Evolutionary conservation across 2,888 invertebrate genomes (phyloP).

Genomic region (Dasysyrphus tricinctus): DNA sequence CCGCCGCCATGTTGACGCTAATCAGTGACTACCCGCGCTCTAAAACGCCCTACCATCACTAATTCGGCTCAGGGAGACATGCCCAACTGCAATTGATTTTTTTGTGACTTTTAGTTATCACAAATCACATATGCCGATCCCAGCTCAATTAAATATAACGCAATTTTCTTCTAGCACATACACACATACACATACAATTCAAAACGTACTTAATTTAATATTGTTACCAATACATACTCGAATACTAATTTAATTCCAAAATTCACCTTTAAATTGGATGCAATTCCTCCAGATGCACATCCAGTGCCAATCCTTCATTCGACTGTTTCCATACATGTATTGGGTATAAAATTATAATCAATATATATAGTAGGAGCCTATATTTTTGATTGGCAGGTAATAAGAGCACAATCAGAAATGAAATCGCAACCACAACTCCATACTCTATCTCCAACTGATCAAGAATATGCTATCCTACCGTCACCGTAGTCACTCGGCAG

Average conservation of each 20-base stretch:
- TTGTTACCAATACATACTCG: too few species aligned
- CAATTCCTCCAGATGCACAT: conserved; percentile 33
- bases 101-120: too few species aligned
- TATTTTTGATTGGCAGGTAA: conserved; percentile 55
- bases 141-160: too few species aligned
- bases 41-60: too few species aligned
- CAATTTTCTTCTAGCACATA: too few species aligned
- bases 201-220: too few species aligned
- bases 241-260: background rate
- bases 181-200: too few species aligned
- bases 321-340: background rate
- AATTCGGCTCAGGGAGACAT: too few species aligned
- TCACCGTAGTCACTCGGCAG: background rate
- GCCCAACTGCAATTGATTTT: too few species aligned
- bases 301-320: conserved; percentile 5
- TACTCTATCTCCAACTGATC: conserved; percentile 20
- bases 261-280: background rate
- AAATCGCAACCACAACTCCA: conserved; percentile 55
- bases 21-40: too few species aligned
- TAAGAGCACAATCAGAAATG: conserved; percentile 63
- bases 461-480: conserved; percentile 4
- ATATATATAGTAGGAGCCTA: conserved; percentile 4
- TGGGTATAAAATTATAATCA: background rate
- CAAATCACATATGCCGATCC: too few species aligned
- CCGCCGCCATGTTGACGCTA: too few species aligned